Percentiles rank a stretch among this genome's conserved stretches.
These are phyloP conservation scores for Blastomussa wellsi DNA, from an alignment of 92 coral and sea anemone species.

Conservation along the genomic window DNA sequence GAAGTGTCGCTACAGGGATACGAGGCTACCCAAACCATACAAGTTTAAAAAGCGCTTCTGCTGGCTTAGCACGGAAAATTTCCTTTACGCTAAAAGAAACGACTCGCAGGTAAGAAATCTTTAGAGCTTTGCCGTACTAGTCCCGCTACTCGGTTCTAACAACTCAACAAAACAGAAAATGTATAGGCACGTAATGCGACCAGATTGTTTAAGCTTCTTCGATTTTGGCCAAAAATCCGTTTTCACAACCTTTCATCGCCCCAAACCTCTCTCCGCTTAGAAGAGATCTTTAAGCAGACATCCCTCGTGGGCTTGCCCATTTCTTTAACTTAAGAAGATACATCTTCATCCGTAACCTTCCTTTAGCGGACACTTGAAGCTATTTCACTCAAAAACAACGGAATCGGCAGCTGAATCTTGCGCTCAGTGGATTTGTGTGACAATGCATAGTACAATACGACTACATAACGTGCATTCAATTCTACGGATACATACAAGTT, in stretches of 20 bases:
- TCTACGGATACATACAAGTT: neutral
- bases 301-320: no score
- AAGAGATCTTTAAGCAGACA: no score
- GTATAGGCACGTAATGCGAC: neutral
- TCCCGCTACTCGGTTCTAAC: neutral
- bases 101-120: slow-evolving; percentile 70
- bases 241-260: no score
- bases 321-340: no score
- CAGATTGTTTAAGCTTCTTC: no score
- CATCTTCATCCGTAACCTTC: no score
- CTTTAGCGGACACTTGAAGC: no score
- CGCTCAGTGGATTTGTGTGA: no score
- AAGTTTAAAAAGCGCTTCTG: slow-evolving; percentile 83
- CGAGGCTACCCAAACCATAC: slow-evolving; percentile 70
- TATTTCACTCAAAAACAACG: no score
- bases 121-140: neutral
- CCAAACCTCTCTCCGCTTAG: no score
- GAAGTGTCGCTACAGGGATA: slow-evolving; percentile 68
- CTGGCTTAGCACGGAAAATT: slow-evolving; percentile 83
- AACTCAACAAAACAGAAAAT: neutral
- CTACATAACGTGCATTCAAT: neutral
- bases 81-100: slow-evolving; percentile 72
- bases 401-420: neutral
- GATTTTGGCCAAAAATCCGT: no score
- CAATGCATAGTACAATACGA: no score